Percentiles rank a stretch among this genome's conserved stretches.
These are phyloP conservation scores for Hypena proboscidalis DNA, from an alignment of 2,888 invertebrate genomes.

Conservation along the genomic window DNA sequence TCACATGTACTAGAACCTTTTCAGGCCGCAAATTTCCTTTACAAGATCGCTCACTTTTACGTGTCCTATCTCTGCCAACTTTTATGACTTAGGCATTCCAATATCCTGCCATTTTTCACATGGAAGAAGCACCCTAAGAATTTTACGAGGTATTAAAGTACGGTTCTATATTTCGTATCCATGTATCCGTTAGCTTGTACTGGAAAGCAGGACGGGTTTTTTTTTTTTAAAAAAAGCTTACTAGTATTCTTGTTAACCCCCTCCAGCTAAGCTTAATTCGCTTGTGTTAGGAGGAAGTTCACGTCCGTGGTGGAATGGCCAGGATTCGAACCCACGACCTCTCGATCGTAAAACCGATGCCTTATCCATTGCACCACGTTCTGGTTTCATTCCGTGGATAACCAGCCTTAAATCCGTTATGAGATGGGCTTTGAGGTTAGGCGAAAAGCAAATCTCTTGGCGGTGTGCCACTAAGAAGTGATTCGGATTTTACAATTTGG, in stretches of 20 bases:
- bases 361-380: no score
- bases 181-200: neutral
- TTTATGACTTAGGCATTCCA: neutral
- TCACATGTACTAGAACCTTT: neutral
- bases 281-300: no score
- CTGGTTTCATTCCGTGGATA: constrained; percentile 17
- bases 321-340: no score
- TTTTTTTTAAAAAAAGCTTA: neutral
- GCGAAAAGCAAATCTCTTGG: constrained; percentile 43
- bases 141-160: constrained; percentile 1
- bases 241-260: no score
- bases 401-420: constrained; percentile 49
- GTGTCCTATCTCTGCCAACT: neutral
- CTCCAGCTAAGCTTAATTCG: no score
- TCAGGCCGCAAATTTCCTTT: neutral
- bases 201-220: neutral
- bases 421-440: constrained; percentile 38
- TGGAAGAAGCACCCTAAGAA: constrained; percentile 1
- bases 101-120: constrained; percentile 1
- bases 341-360: no score
- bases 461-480: constrained; percentile 34
- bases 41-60: no score
- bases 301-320: no score
- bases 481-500: constrained; percentile 32
- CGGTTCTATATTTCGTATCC: neutral